Base-by-base conservation (phyloP, 2,113 vertebrate species). In the Arizona elegans region DNA sequence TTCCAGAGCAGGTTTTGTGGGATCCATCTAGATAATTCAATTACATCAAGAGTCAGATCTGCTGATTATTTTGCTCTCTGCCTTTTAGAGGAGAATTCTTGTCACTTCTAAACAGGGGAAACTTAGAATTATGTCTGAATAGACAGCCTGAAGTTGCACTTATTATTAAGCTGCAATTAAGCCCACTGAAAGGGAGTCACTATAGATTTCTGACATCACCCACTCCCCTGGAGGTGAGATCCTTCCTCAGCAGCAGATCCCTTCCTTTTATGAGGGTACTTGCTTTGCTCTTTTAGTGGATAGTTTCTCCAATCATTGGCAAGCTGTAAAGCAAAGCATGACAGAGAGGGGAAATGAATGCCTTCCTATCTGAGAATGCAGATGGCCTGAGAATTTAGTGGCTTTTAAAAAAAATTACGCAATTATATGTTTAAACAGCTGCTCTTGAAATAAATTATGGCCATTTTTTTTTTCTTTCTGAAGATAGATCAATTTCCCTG, bases 341-440 rank as follows among this genome's bases (percentile, higher is more conserved):
- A n/a, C 47, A 91, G 95, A 52, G 86, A 47, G 33, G 89, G 95
- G 0, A 81, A 70, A 81, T 88, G 75, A 53, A 52, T 26, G 26
- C 12, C 11, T 59, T 59, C 53, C 38, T 54, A 65, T 86, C 54
- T 91, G n/a, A 62, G 38, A 81, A 85, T 59, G 89, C 33, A 94
- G 90, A 91, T 54, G 56, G 10, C 38, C n/a, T 26, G 87, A 88
- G 90, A 81, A 43, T 3, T 43, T 43, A 81, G 75, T 43, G 75
- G 47, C 87, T 93, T 54, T 93, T 62, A 87, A 50, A 10, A 9
- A 91, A 81, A 93, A 47, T 5, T 0, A 9, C 19, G 52, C 19
- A 21, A 10, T 3, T 53, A 43, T 93, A 92, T 87, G 54, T 96
- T 94, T 96, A 95, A 96, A 97, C 93, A 97, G 97, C 96, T 97